phyloP scores from a whole-genome alignment of 1,140 invertebrate species.

The Cryptotermes secundus region DNA sequence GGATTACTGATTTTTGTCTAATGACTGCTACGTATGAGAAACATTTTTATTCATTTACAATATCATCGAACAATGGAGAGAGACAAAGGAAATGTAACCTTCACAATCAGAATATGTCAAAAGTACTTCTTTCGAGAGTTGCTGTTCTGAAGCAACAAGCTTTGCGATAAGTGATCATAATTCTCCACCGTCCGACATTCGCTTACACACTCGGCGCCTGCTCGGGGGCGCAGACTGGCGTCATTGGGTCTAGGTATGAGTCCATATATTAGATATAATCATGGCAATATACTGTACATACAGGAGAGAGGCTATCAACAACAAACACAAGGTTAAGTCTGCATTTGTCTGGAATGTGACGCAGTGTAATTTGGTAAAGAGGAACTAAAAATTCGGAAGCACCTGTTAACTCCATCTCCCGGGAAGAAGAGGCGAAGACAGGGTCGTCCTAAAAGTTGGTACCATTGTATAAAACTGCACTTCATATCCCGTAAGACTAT shows the following conservation, averaged over 20 bases:
- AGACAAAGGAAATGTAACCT: background rate
- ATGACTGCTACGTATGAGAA: no score
- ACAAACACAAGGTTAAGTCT: no score
- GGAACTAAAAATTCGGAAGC: no score
- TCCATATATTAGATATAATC: background rate
- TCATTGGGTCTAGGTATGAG: background rate
- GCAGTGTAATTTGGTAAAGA: no score
- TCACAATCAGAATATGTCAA: background rate
- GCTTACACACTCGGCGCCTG: background rate
- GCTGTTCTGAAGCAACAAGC: background rate
- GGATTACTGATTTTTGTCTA: no score
- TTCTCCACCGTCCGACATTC: background rate
- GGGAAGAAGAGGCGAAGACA: no score
- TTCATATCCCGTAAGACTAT: no score
- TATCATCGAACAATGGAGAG: background rate
- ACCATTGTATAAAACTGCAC: no score
- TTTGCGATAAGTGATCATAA: background rate
- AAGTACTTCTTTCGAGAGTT: background rate
- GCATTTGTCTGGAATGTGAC: no score
- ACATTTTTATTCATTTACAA: background rate
- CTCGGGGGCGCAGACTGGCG: background rate
- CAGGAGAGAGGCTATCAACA: no score
- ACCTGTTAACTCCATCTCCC: no score
- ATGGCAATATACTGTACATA: background rate
- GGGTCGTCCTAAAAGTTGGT: no score